Evolutionary conservation across 2,113 vertebrate species (phyloP), one percentile per base, ranked within the genome.

Genomic region (Thomomys bottae): DNA sequence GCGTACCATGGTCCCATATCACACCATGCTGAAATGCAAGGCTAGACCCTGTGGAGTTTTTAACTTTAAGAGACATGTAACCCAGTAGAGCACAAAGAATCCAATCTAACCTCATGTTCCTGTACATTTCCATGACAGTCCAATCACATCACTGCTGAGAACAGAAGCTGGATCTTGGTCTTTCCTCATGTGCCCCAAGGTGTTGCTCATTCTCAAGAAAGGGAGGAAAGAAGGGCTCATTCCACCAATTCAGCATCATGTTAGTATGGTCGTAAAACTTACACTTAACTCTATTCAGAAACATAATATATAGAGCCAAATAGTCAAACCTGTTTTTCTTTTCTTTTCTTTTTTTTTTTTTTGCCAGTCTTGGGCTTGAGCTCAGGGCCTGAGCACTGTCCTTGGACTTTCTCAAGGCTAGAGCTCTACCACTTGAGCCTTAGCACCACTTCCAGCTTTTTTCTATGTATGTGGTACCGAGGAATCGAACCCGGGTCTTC

Each of bases 11-110:
- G 6, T 67, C 28, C 20, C 18, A 26, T 18, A 32, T 23, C 30
- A 3, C n/a, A 1, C 21, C 38, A 1, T 0, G 3, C 14, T 49
- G 1, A 38, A 15, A 64, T n/a, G 45, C 26, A 64, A 1, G 2
- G 4, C 2, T 88, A 57, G 49, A 49, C 36, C 28, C 10, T 78
- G n/a, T n/a, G 7, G 24, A 2, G 12, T 73, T 38, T 49, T 36
- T 59, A 23, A 88, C 36, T 2, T 34, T 78, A 72, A 36, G 23
- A 38, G 20, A 40, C 49, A 45, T 40, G 73, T 0, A 38, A 45
- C 17, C 6, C 8, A 42, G 17, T 17, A 36, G 38, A 77, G 57
- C n/a, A 57, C n/a, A 77, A 49, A 71, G 45, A 49, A 18, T 8
- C 73, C n/a, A 32, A 66, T 5, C 8, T 49, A 75, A 76, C 6